Evolutionary conservation across 2,113 vertebrate genomes (phyloP).

Genomic region (Turnix velox): DNA sequence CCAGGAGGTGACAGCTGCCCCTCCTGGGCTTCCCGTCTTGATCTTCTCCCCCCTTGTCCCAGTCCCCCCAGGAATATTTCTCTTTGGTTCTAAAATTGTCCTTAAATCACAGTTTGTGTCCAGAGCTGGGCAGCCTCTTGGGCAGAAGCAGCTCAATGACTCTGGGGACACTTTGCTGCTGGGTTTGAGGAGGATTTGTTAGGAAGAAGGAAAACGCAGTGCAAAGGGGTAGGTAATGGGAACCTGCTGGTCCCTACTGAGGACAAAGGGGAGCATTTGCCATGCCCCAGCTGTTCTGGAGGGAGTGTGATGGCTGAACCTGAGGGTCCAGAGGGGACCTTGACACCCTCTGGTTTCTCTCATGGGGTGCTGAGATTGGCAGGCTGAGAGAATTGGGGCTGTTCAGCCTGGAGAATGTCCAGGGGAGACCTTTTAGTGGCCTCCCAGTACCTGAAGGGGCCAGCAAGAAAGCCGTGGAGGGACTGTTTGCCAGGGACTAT

Average conservation of each 20-base stretch:
- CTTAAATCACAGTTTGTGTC: background rate
- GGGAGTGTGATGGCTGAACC: background rate
- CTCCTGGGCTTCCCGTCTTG: background rate
- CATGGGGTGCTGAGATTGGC: background rate
- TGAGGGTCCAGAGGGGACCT: background rate
- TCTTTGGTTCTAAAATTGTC: background rate
- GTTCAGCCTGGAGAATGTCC: too few species aligned
- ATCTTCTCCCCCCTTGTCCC: too few species aligned
- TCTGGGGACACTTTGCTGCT: background rate
- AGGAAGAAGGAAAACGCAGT: fast-evolving
- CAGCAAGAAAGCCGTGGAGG: too few species aligned
- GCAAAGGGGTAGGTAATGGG: background rate
- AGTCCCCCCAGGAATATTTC: fast-evolving
- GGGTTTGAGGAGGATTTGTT: background rate
- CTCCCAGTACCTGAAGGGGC: too few species aligned
- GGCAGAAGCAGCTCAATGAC: background rate
- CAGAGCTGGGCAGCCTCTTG: too few species aligned
- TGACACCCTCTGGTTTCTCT: fast-evolving
- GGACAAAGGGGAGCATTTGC: background rate
- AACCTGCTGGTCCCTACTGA: background rate
- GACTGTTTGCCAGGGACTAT: too few species aligned
- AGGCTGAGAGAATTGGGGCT: too few species aligned
- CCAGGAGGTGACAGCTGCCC: background rate
- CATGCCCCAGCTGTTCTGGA: too few species aligned
- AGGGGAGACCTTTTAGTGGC: too few species aligned